Percentiles rank a stretch among this genome's conserved stretches.
These are phyloP conservation scores for Frieseomelitta varia DNA, from an alignment of 1,140 invertebrate genomes.

Conservation along the genomic window DNA sequence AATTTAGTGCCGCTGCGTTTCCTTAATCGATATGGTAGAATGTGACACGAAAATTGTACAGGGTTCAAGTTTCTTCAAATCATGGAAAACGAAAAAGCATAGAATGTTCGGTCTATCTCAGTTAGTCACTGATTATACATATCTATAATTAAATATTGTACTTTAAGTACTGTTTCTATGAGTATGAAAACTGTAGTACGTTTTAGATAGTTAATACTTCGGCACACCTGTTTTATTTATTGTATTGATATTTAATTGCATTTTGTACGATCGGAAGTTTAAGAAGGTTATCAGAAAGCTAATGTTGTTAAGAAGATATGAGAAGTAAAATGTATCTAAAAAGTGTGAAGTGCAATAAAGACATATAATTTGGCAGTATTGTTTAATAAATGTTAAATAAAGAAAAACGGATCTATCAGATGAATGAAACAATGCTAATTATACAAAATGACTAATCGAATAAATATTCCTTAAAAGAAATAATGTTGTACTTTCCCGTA, in stretches of 20 bases:
- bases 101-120: too few species aligned
- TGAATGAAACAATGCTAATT: slow-evolving; percentile 4
- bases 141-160: background rate
- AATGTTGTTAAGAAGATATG: background rate
- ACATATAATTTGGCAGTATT: background rate
- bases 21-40: too few species aligned
- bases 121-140: background rate
- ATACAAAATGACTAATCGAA: background rate
- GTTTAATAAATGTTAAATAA: slow-evolving; percentile 15
- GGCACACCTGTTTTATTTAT: slow-evolving; percentile 28
- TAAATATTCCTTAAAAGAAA: background rate
- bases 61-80: too few species aligned
- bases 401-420: background rate
- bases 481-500: slow-evolving; percentile 24
- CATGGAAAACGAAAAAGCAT: too few species aligned
- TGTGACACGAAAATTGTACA: too few species aligned
- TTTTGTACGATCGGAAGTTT: background rate
- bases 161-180: slow-evolving; percentile 23
- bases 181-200: slow-evolving; percentile 22
- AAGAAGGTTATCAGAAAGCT: slow-evolving; percentile 15
- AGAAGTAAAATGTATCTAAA: background rate
- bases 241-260: slow-evolving; percentile 14
- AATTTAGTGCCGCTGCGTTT: too few species aligned
- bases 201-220: slow-evolving; percentile 19
- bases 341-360: background rate